phyloP scores from a whole-genome alignment of 2,888 invertebrate genomes.

The Cephus pygmeus region DNA sequence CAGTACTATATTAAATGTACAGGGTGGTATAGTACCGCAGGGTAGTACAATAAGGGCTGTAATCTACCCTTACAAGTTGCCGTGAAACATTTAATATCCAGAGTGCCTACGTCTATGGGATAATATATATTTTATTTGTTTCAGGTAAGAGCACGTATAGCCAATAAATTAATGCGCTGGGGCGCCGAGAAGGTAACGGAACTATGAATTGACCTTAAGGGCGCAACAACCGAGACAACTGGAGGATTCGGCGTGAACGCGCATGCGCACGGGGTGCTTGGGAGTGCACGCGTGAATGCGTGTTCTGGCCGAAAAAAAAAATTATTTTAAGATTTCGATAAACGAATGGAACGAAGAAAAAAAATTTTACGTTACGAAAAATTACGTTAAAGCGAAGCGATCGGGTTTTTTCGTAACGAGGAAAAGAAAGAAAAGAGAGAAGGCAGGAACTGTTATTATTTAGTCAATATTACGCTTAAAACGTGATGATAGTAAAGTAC shows the following conservation, averaged over 20 bases:
- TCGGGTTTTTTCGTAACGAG: background rate
- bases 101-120: background rate
- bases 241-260: background rate
- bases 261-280: background rate
- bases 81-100: background rate
- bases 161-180: slow-evolving; percentile 17
- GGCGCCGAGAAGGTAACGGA: slow-evolving; percentile 19
- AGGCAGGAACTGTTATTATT: background rate
- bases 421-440: background rate
- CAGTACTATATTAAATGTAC: background rate
- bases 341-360: background rate
- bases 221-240: background rate
- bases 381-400: background rate
- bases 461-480: background rate
- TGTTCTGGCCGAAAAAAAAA: background rate
- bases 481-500: background rate
- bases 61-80: slow-evolving; percentile 10
- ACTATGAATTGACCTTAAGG: slow-evolving; percentile 6
- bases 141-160: slow-evolving; percentile 15
- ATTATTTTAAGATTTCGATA: background rate
- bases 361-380: background rate
- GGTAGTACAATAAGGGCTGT: background rate
- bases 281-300: background rate
- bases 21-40: background rate
- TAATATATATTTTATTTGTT: slow-evolving; percentile 3